Base-by-base conservation (phyloP, 2,888 invertebrate genomes). In the Callosobruchus maculatus region DNA sequence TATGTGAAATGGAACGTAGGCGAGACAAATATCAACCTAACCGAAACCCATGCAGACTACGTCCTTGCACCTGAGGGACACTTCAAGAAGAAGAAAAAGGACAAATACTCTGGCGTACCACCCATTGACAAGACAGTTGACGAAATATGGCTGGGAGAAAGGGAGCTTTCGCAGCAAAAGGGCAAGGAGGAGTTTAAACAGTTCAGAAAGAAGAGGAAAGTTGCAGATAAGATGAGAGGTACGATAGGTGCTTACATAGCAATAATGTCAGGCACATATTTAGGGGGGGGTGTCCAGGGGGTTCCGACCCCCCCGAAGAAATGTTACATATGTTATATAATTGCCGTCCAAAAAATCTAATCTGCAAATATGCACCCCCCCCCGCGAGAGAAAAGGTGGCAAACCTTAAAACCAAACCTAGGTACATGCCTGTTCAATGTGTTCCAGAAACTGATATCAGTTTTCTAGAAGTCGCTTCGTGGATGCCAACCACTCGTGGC, bases 31-130 rank as follows among this genome's bases (percentile, higher is more conserved):
- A 75, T 84, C 4, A 82, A 83, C 22, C 20, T 82, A 3, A 76
- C 77, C 71, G 77, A 83, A 72, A 84, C 83, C 0, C 73, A 68
- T 0, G 83, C 81, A 2, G 77, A 78, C 21, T 84, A 84, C 72
- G 79, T 79, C 72, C 81, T 80, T 0, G 76, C 77, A n/a, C 83
- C 84, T n/a, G 76, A 77, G 18, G 80, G 77, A 21, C 71, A 73
- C 26, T 66, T 74, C 20, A 66, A 75, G 67, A 49, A 71, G 22
- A 72, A 75, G 72, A 75, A 76, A 75, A 78, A 75, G 68, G 4
- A 9, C 30, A 49, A 49, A 49, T 49, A 49, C 18, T 1, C 49
- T 67, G 70, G 72, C 0, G n/a, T 20, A 0, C 70, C 71, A 7
- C 70, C 72, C 2, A 71, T 31, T 7, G 7, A 1, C 20, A 66